phyloP scores from a whole-genome alignment of 2,113 vertebrate genomes.

The Brachypteracias leptosomus region DNA sequence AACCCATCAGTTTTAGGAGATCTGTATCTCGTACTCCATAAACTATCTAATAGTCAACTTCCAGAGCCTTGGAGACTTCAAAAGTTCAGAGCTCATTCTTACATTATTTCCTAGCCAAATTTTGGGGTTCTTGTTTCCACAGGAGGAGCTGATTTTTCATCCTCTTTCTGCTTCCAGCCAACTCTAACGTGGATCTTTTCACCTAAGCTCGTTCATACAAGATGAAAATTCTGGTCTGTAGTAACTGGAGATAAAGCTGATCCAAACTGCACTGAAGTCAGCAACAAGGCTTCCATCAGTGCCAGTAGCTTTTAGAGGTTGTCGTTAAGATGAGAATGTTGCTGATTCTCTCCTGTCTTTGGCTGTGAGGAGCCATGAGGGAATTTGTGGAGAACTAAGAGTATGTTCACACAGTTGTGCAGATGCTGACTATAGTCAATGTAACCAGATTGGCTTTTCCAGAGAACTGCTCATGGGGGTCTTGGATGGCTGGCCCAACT shows the following conservation, averaged over 20 bases:
- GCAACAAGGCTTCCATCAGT: neutral
- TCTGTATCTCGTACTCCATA: slow-evolving; percentile 2
- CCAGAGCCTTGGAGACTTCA: slow-evolving; percentile 30
- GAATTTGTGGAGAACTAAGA: neutral
- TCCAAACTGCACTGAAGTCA: neutral
- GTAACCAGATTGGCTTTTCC: neutral
- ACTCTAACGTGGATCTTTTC: neutral
- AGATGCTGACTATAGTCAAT: neutral
- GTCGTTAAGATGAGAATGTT: neutral
- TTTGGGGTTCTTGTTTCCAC: neutral
- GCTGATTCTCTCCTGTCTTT: neutral
- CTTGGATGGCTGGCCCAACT: neutral
- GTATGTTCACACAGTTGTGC: neutral
- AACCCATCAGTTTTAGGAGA: neutral
- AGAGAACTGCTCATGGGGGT: neutral
- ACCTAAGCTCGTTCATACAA: neutral
- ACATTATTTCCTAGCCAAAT: slow-evolving; percentile 30
- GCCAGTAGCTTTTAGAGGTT: neutral
- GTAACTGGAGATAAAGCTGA: neutral
- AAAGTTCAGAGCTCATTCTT: slow-evolving; percentile 25
- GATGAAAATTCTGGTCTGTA: neutral
- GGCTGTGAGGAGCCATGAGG: neutral
- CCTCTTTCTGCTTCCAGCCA: neutral
- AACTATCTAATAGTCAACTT: slow-evolving; percentile 11
- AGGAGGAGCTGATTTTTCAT: slow-evolving; percentile 17